phyloP scores from a whole-genome alignment of 2,797 vertebrate genomes.

The Sebastes steindachneri region DNA sequence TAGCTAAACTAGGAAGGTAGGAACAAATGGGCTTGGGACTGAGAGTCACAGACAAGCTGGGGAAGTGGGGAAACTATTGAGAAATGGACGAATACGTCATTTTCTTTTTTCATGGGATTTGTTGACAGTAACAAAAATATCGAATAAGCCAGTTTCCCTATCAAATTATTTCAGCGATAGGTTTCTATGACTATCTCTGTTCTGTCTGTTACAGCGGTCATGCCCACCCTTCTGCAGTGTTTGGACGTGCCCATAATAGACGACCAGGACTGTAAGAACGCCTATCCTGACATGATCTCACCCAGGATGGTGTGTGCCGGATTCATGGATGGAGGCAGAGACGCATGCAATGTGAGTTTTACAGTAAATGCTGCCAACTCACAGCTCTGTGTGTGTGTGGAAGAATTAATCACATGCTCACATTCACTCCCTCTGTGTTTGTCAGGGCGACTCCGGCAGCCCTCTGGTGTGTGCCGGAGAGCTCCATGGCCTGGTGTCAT shows the following conservation, averaged over 20 bases:
- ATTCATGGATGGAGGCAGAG: conserved; percentile 78
- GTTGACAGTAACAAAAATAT: no score
- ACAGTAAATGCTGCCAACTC: neutral
- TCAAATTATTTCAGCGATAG: neutral
- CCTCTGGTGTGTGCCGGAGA: conserved; percentile 84
- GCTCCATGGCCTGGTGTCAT: conserved; percentile 89
- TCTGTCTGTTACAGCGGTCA: conserved; percentile 37
- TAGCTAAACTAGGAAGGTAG: no score
- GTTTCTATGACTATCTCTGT: neutral
- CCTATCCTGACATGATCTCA: conserved; percentile 81
- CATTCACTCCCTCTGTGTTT: neutral
- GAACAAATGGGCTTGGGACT: no score
- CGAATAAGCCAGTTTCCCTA: neutral
- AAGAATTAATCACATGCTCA: neutral
- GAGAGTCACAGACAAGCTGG: no score
- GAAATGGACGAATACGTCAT: no score
- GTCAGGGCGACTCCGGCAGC: conserved; percentile 88
- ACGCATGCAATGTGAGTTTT: conserved; percentile 77
- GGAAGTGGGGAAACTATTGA: no score
- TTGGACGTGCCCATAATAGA: conserved; percentile 75
- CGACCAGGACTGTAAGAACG: conserved; percentile 50
- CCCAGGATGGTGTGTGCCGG: conserved; percentile 83
- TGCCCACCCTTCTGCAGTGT: conserved; percentile 76
- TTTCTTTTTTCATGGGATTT: no score
- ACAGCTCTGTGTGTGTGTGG: neutral